Evolutionary conservation across 2,888 invertebrate genomes (phyloP), one percentile per base, ranked within the genome.

Genomic region (Slavum lentiscoides): DNA sequence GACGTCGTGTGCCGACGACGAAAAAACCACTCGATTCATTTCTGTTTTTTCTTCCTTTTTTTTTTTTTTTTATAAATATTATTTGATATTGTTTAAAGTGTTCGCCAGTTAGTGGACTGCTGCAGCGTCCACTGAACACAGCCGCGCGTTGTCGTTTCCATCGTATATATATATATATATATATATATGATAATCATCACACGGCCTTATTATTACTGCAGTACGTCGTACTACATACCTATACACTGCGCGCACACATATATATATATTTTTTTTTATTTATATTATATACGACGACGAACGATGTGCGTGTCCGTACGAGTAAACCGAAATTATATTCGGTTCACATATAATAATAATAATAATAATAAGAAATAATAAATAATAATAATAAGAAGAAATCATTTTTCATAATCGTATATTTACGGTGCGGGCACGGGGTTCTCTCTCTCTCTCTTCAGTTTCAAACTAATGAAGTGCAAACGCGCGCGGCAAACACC

Each of bases 351-450:
- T 37, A 43, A 30, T 70, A 37, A n/a, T 70, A 43, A 75, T 74
- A 75, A 39, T 76, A 61, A 30, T 30, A 30, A 30, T 30, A 30
- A 30, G 1, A 30, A 30, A 30, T 30, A 30, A 30, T 30, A 30
- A 30, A 2, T 2, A 30, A 30, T 30, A 30, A 30, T 30, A 30
- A 30, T 30, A 30, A 30, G 39, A n/a, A 80, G 72, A 80, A 80
- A 80, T 80, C 69, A 72, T 80, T 80, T 80, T 80, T 80, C 80
- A 80, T 72, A 49, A 80, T 72, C 80, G 77, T 70, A 49, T 39
- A 9, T 9, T 66, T 66, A 74, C 49, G 59, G 61, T 30, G 30
- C 59, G 67, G 67, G 37, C 55, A 39, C 43, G 67, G 75, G 58
- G 75, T 43, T 9, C 43, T n/a, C 39, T 21, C 30, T 30, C 30